phyloP scores from a whole-genome alignment of 2,113 vertebrate genomes.

The Hiodon alosoides region DNA sequence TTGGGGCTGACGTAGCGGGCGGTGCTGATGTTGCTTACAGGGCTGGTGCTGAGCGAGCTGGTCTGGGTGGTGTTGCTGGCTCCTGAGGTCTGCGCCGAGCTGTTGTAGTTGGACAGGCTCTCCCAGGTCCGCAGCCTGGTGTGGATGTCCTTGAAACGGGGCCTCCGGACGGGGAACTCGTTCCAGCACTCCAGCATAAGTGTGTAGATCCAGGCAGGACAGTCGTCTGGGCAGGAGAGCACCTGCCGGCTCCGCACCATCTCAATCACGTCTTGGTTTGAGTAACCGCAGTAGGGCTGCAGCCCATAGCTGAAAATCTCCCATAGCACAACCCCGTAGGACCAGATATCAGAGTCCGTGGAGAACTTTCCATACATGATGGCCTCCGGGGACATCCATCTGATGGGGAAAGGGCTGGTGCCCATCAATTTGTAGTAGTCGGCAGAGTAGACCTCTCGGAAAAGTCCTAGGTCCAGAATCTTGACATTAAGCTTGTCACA shows the following conservation, averaged over 20 bases:
- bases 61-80: conserved; percentile 93
- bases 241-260: conserved; percentile 86
- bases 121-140: conserved; percentile 87
- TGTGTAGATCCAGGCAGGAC: conserved; percentile 86
- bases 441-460: conserved; percentile 90
- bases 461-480: conserved; percentile 88
- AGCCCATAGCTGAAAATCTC: conserved; percentile 96
- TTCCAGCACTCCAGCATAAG: conserved; percentile 96
- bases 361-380: conserved; percentile 90
- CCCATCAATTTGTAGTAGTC: conserved; percentile 91
- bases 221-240: conserved; percentile 87
- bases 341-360: conserved; percentile 93
- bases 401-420: conserved; percentile 78
- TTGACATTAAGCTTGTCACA: conserved; percentile 87
- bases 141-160: conserved; percentile 93
- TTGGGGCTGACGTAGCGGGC: conserved; percentile 82
- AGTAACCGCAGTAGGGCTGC: conserved; percentile 93
- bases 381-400: conserved; percentile 96
- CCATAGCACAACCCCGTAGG: conserved; percentile 90
- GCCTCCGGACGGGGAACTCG: conserved; percentile 82
- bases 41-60: conserved; percentile 94
- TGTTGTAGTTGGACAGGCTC: conserved; percentile 83
- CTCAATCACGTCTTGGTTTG: conserved; percentile 95
- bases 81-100: conserved; percentile 86
- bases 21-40: conserved; percentile 86